Evolutionary conservation across 2,888 invertebrate genomes (phyloP), one percentile per base, ranked within the genome.

Genomic region (Ditula angustiorana): DNA sequence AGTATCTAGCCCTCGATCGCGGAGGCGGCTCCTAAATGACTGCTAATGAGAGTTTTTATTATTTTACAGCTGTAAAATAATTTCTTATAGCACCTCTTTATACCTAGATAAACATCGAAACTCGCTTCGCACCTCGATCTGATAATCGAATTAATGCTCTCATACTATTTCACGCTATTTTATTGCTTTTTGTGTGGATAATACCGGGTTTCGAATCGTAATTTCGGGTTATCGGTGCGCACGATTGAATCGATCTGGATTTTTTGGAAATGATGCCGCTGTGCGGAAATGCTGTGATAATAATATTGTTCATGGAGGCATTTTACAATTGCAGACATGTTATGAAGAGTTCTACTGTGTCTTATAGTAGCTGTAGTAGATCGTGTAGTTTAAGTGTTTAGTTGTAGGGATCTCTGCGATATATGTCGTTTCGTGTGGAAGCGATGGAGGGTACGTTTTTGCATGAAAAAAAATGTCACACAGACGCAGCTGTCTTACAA

Each of bases 111-210:
- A 92, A 92, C 92, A 92, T 92, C 92, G 80, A 88, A 92, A 90
- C 90, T 83, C 91, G 91, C 91, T 92, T 92, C 90, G 83, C 92
- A 92, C 92, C 90, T 92, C 88, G 74, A 92, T 92, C 92, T 92
- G 92, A 92, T 92, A 92, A 92, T 91, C 91, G 91, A 90, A 91
- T 92, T 92, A 91, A 90, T 88, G 81, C 89, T 90, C 89, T 90
- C 82, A 77, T 88, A 90, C 83, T 86, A 89, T 91, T 92, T 92
- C 90, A 91, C 89, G 90, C 87, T 85, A 85, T 82, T 92, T 92
- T 92, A 91, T 92, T 85, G 86, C 90, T 86, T 87, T 90, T 86
- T 88, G 85, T 88, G 82, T 77, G 82, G 85, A 83, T 90, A 90
- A 91, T 90, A 82, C 79, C 71, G 75, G 87, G 86, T 84, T 89